phyloP scores from a whole-genome alignment of 1,140 invertebrate genomes.

The Ceratina calcarata region DNA sequence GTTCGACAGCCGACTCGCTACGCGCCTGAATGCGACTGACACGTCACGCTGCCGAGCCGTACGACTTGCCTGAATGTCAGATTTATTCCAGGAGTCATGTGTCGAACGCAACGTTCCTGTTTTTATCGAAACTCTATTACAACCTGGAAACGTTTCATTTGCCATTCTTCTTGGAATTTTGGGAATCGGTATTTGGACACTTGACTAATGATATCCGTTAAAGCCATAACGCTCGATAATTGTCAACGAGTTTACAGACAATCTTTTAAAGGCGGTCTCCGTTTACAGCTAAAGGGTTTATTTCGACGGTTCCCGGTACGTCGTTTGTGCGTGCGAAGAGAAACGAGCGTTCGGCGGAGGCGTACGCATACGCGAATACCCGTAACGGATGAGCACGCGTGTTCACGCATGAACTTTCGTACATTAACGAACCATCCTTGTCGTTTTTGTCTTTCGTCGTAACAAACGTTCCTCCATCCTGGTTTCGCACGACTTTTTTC shows the following conservation, averaged over 20 bases:
- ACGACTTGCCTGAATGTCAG: constrained; percentile 18
- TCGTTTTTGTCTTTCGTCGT: constrained; percentile 59
- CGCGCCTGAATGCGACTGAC: constrained; percentile 58
- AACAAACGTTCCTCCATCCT: neutral
- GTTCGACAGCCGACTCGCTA: constrained; percentile 1
- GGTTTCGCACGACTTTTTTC: neutral
- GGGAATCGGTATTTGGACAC: neutral
- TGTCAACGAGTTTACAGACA: neutral
- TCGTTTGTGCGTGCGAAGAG: constrained; percentile 10
- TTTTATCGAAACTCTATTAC: neutral
- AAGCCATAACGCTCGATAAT: too few species aligned
- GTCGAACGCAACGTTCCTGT: constrained; percentile 31
- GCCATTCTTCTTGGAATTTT: neutral
- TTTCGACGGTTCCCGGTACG: constrained; percentile 59
- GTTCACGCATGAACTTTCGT: constrained; percentile 68
- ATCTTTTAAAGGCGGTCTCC: neutral
- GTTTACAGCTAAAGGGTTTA: constrained; percentile 43
- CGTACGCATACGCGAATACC: constrained; percentile 47
- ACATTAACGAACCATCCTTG: constrained; percentile 62
- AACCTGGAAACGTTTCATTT: neutral
- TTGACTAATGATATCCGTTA: too few species aligned
- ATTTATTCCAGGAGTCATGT: neutral
- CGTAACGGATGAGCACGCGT: constrained; percentile 76
- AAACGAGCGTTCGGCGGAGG: constrained; percentile 47
- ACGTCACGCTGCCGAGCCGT: constrained; percentile 43